Conservation (phyloP, 2,888 invertebrate species). For the Ephialtes manifestator region DNA sequence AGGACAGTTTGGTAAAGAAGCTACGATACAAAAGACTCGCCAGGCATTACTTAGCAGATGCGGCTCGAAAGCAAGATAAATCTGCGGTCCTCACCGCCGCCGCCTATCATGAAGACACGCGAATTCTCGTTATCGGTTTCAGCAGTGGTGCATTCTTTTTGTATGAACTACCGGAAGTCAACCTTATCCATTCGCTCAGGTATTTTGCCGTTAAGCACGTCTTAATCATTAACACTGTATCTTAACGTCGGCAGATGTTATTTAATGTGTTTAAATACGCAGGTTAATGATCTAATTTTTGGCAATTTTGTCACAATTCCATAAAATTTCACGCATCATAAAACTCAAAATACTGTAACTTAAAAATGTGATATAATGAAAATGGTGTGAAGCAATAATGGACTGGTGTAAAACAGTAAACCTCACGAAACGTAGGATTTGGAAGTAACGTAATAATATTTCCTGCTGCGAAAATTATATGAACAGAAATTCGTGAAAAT, state of each 20-base stretch:
- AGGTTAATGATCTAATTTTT: not conserved
- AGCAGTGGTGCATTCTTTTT: slow-evolving; percentile 96
- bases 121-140: slow-evolving; percentile 96
- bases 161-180: slow-evolving; percentile 97
- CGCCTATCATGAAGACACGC: slow-evolving; percentile 93
- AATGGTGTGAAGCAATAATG: too few relatives aligned
- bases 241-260: not conserved
- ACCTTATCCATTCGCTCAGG: slow-evolving; percentile 94
- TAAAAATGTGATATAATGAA: too few relatives aligned
- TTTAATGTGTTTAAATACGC: too few relatives aligned
- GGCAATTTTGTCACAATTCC: not conserved
- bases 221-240: not conserved
- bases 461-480: not conserved
- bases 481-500: not conserved
- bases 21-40: slow-evolving; percentile 90
- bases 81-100: slow-evolving; percentile 92
- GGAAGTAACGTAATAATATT: not conserved
- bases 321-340: not conserved
- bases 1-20: slow-evolving; percentile 72
- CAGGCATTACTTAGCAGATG: slow-evolving; percentile 92
- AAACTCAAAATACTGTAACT: not conserved
- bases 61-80: slow-evolving; percentile 89
- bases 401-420: not conserved
- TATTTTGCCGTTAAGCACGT: slow-evolving; percentile 70
- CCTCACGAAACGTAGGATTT: too few relatives aligned